Evolutionary conservation across 2,113 vertebrate species (phyloP), one percentile per base, ranked within the genome.

Genomic region (Circaetus gallicus): DNA sequence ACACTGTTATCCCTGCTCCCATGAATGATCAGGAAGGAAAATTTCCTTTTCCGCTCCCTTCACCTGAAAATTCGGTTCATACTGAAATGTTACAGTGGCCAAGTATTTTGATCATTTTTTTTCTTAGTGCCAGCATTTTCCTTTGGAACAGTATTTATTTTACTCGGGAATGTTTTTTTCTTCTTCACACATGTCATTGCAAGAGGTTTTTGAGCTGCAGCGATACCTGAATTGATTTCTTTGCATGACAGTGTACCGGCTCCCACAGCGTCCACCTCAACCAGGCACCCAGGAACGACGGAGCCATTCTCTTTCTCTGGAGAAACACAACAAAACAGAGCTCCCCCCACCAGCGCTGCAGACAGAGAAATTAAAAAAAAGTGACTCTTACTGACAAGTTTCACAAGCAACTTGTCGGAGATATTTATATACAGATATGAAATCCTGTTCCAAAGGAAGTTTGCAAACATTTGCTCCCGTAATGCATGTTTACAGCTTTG

Each of bases 21-120:
- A 5, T 38, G 62, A 96, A 77, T 45, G 53, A 66, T 40, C 80
- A 90, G 66, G 76, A 82, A 82, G 49, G 77, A 53, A 71, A 32
- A n/a, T 42, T 53, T 73, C 55, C 70, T 28, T 58, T 61, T 74
- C 76, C 0, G 1, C 21, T 40, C 38, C 22, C 15, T 96, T 91
- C n/a, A 83, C 80, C 91, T 96, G 95, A 72, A 96, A 96, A 88
- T 92, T 62, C 72, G 81, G 32, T 95, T 96, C 56, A 43, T 8
- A 7, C 19, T 9, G 29, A 31, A 63, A 24, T 16, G 67, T 56
- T 38, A 3, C 47, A 19, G 34, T 10, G 16, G 13, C 43, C 32
- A 25, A 74, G 25, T 18, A 31, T 40, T 77, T 55, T 21, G 13
- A 43, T 61, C 0, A 22, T 42, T 36, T 36, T 21, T 42, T 59